Percentiles rank a stretch among this genome's conserved stretches.
These are phyloP conservation scores for Lepilemur ruficaudatus DNA, from an alignment of 2,797 vertebrate species.

Conservation along the genomic window DNA sequence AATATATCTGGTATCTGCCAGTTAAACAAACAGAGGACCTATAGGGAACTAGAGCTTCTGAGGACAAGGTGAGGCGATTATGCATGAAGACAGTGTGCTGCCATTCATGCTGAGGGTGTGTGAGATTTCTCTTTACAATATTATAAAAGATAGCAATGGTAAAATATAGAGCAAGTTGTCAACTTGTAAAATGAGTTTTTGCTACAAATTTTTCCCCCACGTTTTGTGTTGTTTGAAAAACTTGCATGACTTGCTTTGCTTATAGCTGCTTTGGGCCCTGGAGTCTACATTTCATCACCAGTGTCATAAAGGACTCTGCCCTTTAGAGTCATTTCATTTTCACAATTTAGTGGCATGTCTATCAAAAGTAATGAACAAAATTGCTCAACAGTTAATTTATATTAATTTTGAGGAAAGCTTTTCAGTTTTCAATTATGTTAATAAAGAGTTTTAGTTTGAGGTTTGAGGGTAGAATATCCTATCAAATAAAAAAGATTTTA, in stretches of 20 bases:
- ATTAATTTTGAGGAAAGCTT: constrained; percentile 57
- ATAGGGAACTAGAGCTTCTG: neutral
- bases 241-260: neutral
- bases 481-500: constrained; percentile 32
- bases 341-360: neutral
- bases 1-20: neutral
- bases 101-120: neutral
- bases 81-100: neutral
- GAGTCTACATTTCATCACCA: neutral
- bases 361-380: constrained; percentile 44
- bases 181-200: constrained; percentile 5
- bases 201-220: neutral
- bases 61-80: neutral
- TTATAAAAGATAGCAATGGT: neutral
- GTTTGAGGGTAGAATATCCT: constrained; percentile 56
- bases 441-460: constrained; percentile 57
- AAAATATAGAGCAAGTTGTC: neutral
- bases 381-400: constrained; percentile 52
- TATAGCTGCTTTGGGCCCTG: neutral
- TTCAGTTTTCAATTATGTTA: constrained; percentile 70
- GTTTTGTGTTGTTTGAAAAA: neutral
- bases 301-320: neutral
- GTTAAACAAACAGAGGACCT: neutral
- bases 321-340: neutral
- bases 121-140: neutral